Evolutionary conservation across 2,113 vertebrate genomes (phyloP), one percentile per base, ranked within the genome.

Genomic region (Limnothrissa miodon): DNA sequence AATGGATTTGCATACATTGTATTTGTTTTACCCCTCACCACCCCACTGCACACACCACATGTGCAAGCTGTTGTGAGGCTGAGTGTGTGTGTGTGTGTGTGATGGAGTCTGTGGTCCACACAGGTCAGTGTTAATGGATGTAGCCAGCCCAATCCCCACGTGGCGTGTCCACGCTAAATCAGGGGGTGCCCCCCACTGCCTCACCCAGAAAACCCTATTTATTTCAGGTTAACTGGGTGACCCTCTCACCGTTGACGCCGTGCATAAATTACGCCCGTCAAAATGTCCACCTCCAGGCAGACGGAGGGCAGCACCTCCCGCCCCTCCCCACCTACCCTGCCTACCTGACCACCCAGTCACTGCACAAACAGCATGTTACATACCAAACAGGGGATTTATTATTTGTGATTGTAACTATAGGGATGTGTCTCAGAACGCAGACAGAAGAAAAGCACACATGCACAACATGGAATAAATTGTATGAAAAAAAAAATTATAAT

Each of bases 191-290:
- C 78, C 48, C 66, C 19, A 48, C 53, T 39, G 84, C 62, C 83
- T 81, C 79, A 78, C 83, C 80, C 79, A 83, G 62, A 87, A 82
- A 85, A 85, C 81, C 82, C 84, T 78, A 89, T 89, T 78, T 84
- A 84, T 83, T 66, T 84, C 83, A 84, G 87, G 86, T 89, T 89
- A 87, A 89, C 82, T 84, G 82, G 82, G 70, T 84, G 79, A 84
- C 82, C 87, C 80, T 44, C 7, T 82, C 44, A 74, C 85, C 53
- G 84, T 78, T 78, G 45, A 78, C 83, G 53, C 36, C 39, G 39
- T 82, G 84, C 86, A 88, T 85, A 85, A 85, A 85, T 86, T 80
- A 83, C 56, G 42, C 59, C 21, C 17, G 46, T 78, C 80, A 23
- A 79, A n/a, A n/a, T n/a, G 82, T 53, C 70, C 78, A 46, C 79